Evolutionary conservation across 2,797 vertebrate genomes (phyloP), one percentile per base, ranked within the genome.

Genomic region (Paguma larvata): DNA sequence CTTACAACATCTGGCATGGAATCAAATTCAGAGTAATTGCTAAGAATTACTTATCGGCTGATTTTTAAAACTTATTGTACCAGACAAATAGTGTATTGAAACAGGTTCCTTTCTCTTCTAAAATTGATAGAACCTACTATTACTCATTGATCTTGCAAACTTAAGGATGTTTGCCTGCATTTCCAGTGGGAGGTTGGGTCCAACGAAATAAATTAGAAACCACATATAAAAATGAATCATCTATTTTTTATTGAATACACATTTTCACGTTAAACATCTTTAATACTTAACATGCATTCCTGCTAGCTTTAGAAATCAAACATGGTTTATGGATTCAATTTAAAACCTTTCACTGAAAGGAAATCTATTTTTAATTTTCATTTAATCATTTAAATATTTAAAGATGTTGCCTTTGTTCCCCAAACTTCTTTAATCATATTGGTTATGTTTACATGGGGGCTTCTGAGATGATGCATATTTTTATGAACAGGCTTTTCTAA

Each of bases 351-450:
- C 87, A 67, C 89, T 96, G 97, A 98, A 94, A 97, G 72, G 15
- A 91, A 96, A 92, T 96, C 75, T 95, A 97, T 95, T 97, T 97
- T 97, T 94, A 97, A 97, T 97, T 97, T 98, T 97, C 53, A 89
- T 98, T 97, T 90, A 89, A 94, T 97, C 82, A 97, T 94, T 95
- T 97, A 97, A 97, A 98, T 97, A 96, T 97, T 97, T 98, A 94
- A 97, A 96, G 70, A 91, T 91, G 41, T 87, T 96, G 75, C 21
- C 41, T 96, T 93, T 85, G 27, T 95, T 97, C 78, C 92, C 73
- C 68, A 48, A 82, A 78, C 77, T 97, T 94, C 83, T 80, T 97
- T 79, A 96, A 91, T 93, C 65, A 87, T 70, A 65, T 56, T 56
- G 70, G 23, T 0, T 41, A 77, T 83, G 16, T 86, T n/a, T 89